Percentiles rank a stretch among this genome's conserved stretches.
phyloP scores from a whole-genome alignment of 1,140 invertebrate genomes.

The Penaeus chinensis region DNA sequence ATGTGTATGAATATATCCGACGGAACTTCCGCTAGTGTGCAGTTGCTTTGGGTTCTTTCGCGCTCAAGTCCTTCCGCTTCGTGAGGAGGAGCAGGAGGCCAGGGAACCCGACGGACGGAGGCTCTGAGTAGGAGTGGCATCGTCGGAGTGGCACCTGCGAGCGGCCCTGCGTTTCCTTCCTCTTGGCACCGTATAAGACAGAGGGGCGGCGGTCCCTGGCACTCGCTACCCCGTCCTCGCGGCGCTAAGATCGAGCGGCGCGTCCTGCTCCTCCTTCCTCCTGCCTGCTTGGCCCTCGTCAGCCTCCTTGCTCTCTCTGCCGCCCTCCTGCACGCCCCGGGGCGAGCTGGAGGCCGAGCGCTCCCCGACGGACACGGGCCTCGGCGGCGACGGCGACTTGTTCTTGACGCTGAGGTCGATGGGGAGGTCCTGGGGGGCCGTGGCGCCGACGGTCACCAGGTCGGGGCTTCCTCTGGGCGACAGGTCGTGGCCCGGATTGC shows the following conservation, averaged over 20 bases:
- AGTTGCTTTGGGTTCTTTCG: no score
- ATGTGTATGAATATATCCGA: no score
- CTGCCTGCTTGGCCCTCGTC: constrained; percentile 13
- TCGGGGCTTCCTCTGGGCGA: constrained; percentile 40
- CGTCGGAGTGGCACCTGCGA: no score
- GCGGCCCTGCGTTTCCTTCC: no score
- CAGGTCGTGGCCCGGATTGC: constrained; percentile 49
- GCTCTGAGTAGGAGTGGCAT: no score
- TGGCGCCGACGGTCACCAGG: constrained; percentile 34
- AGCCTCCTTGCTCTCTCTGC: constrained; percentile 11
- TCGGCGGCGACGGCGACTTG: constrained; percentile 29
- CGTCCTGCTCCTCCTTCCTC: constrained; percentile 51
- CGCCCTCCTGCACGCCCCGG: constrained; percentile 18
- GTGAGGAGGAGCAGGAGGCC: no score
- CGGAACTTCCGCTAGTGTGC: no score
- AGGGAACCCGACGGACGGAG: no score
- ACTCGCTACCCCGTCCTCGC: constrained; percentile 19
- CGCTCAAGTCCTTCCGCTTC: no score
- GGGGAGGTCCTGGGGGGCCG: constrained; percentile 50
- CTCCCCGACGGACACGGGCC: constrained; percentile 12
- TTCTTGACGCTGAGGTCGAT: constrained; percentile 57
- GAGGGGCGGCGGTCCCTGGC: background rate
- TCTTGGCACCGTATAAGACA: background rate
- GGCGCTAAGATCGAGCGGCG: constrained; percentile 51
- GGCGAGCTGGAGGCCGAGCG: constrained; percentile 19